These are phyloP conservation scores for Ectropis grisescens DNA, from an alignment of 1,140 invertebrate species.

Conservation along the genomic window DNA sequence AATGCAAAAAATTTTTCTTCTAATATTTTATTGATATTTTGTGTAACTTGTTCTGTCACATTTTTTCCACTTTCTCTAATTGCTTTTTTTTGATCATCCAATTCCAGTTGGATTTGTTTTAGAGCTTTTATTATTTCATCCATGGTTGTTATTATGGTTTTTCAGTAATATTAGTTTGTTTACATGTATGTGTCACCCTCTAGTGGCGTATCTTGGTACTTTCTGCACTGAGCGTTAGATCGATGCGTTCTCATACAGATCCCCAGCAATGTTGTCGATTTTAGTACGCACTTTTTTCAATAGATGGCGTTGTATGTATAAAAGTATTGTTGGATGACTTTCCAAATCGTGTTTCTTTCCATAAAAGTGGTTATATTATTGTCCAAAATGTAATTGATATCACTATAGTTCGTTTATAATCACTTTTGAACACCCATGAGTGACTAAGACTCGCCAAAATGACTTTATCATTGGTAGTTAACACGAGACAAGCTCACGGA, in stretches of 20 bases:
- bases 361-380: not conserved
- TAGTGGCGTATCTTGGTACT: not conserved
- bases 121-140: not conserved
- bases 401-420: not conserved
- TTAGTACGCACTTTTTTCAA: not conserved
- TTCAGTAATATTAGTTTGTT: no score
- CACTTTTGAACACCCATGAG: not conserved
- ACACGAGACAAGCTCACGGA: no score
- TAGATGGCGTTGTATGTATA: not conserved
- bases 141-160: not conserved
- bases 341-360: not conserved
- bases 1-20: not conserved
- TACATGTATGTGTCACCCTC: not conserved
- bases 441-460: no score
- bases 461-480: no score
- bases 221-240: not conserved
- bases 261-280: no score
- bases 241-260: no score
- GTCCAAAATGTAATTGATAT: not conserved
- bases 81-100: not conserved
- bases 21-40: not conserved
- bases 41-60: not conserved
- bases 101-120: not conserved
- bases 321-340: not conserved
- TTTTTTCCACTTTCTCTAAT: not conserved